phyloP scores from a whole-genome alignment of 1,140 invertebrate species.

The Drosophila melanica region DNA sequence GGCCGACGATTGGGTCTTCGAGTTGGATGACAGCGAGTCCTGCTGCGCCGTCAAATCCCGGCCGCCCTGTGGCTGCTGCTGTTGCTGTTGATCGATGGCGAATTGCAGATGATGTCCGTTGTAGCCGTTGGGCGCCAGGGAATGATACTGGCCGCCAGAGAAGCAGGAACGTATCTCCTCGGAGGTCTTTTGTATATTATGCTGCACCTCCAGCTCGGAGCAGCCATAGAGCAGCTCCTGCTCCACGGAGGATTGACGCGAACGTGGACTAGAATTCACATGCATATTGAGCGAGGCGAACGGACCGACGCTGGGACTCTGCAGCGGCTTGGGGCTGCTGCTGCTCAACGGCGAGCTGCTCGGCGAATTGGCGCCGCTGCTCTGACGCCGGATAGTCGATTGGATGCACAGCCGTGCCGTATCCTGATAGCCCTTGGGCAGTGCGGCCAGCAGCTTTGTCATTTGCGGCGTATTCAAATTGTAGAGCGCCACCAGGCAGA shows the following conservation, averaged over 20 bases:
- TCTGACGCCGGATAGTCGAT: conserved; percentile 89
- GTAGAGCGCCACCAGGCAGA: conserved; percentile 93
- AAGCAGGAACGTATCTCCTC: conserved; percentile 95
- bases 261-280: conserved; percentile 82
- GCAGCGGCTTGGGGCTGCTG: conserved; percentile 82
- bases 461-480: conserved; percentile 93
- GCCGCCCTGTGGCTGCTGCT: conserved; percentile 1
- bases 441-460: conserved; percentile 91
- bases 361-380: conserved; percentile 84
- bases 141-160: conserved; percentile 86
- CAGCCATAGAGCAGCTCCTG: conserved; percentile 90
- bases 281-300: conserved; percentile 78
- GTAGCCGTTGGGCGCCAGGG: conserved; percentile 85
- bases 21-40: conserved; percentile 81
- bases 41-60: conserved; percentile 55
- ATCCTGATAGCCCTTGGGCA: conserved; percentile 93
- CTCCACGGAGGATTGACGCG: conserved; percentile 82
- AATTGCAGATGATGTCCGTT: conserved; percentile 85
- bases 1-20: conserved; percentile 83
- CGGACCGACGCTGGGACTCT: conserved; percentile 80
- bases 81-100: conserved; percentile 52
- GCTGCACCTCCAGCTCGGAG: conserved; percentile 93
- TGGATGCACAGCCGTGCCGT: conserved; percentile 93
- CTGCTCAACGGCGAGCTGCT: conserved; percentile 80
- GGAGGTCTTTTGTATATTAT: conserved; percentile 94